phyloP scores from a whole-genome alignment of 2,888 invertebrate genomes.

The Metellina segmentata region DNA sequence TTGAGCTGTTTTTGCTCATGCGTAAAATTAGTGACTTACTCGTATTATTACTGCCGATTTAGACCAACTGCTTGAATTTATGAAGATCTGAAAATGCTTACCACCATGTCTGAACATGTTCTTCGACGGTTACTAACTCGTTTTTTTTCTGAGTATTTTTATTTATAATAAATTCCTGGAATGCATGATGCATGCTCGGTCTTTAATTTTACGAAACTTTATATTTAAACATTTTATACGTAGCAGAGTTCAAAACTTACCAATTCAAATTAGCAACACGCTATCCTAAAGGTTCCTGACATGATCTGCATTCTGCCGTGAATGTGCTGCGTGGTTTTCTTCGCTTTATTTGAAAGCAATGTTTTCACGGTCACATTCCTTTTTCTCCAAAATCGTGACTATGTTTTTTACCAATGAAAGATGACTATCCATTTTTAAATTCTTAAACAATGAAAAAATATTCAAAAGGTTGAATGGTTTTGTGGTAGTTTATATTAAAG shows the following conservation, averaged over 20 bases:
- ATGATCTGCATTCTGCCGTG: conserved; percentile 1
- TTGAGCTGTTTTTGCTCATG: too few relatives aligned
- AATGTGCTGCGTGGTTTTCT: too few relatives aligned
- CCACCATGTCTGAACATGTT: not conserved
- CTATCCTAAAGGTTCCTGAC: conserved; percentile 7
- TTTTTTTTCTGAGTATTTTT: too few relatives aligned
- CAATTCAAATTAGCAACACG: not conserved
- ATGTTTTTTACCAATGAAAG: not conserved
- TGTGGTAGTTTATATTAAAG: not conserved
- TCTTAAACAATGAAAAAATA: not conserved
- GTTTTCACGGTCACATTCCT: not conserved
- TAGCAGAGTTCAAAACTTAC: not conserved
- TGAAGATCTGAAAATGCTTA: too few relatives aligned
- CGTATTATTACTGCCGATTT: too few relatives aligned
- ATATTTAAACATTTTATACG: not conserved
- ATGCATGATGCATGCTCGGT: not conserved
- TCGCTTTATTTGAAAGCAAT: not conserved
- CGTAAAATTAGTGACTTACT: too few relatives aligned
- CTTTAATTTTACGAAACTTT: not conserved
- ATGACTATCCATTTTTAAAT: not conserved
- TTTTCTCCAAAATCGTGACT: not conserved
- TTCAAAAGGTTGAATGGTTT: not conserved
- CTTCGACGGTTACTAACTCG: not conserved
- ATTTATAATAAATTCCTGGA: not conserved
- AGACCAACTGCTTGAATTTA: too few relatives aligned